phyloP scores from a whole-genome alignment of 2,113 vertebrate genomes.

The Orycteropus afer region DNA sequence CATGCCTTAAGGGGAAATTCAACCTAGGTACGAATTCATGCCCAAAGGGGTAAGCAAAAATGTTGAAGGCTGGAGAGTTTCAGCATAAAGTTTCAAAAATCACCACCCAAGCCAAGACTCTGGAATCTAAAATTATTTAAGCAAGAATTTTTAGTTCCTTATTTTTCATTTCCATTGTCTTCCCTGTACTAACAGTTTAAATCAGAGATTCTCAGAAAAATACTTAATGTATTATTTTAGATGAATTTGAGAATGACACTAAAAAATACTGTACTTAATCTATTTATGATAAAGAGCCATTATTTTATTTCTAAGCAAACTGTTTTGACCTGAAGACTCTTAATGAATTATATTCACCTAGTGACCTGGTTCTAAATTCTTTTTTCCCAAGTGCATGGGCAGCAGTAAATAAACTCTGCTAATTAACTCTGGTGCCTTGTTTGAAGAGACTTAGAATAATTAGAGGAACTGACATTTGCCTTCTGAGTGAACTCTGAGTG shows the following conservation, averaged over 20 bases:
- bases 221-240: neutral
- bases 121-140: neutral
- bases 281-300: neutral
- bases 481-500: slow-evolving; percentile 4
- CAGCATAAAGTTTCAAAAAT: neutral
- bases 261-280: neutral
- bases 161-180: neutral
- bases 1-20: slow-evolving; percentile 35
- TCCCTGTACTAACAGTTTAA: neutral
- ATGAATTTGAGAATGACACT: neutral
- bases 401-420: slow-evolving; percentile 14
- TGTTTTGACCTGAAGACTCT: neutral
- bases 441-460: slow-evolving; percentile 30
- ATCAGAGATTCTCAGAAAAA: slow-evolving; percentile 23
- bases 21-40: neutral
- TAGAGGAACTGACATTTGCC: slow-evolving; percentile 33
- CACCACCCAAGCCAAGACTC: neutral
- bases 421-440: slow-evolving; percentile 25
- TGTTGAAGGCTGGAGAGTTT: neutral
- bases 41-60: slow-evolving; percentile 29
- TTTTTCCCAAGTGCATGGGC: neutral
- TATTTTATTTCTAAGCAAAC: neutral
- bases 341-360: slow-evolving; percentile 14
- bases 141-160: neutral
- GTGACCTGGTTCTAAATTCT: slow-evolving; percentile 23